These are phyloP conservation scores for Eupithecia subfuscata DNA, from an alignment of 2,888 invertebrate genomes.

Conservation along the genomic window DNA sequence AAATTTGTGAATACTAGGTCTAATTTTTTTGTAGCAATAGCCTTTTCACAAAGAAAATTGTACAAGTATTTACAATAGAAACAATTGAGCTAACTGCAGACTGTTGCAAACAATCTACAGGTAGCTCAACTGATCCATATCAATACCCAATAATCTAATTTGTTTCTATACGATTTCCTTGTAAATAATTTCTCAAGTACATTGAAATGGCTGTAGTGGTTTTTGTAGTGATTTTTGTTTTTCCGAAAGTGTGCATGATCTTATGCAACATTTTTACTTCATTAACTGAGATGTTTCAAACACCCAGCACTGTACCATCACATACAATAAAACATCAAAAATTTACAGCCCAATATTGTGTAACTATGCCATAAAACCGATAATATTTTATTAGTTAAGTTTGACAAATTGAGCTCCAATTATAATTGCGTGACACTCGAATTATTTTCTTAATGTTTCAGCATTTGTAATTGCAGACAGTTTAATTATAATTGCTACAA, in stretches of 20 bases:
- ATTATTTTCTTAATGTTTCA: conserved; percentile 9
- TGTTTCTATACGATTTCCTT: no score
- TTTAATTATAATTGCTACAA: conserved; percentile 6
- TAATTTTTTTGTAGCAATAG: no score
- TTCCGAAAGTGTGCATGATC: no score
- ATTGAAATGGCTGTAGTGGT: not conserved
- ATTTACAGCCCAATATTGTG: not conserved
- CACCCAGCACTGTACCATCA: not conserved
- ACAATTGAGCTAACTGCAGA: no score
- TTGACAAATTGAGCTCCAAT: conserved; percentile 15
- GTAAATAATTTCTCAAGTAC: not conserved
- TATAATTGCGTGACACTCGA: conserved; percentile 11
- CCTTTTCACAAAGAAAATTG: no score
- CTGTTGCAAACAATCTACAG: no score
- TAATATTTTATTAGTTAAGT: conserved; percentile 19
- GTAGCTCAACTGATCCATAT: no score
- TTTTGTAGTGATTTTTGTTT: no score
- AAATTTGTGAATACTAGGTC: no score
- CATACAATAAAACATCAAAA: not conserved
- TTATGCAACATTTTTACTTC: not conserved
- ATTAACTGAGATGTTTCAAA: not conserved
- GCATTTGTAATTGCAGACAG: conserved; percentile 1
- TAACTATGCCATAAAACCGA: not conserved
- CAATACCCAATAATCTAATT: no score
- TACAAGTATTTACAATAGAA: no score